These are phyloP conservation scores for Carassius gibelio DNA, from an alignment of 2,113 vertebrate genomes.

Conservation along the genomic window DNA sequence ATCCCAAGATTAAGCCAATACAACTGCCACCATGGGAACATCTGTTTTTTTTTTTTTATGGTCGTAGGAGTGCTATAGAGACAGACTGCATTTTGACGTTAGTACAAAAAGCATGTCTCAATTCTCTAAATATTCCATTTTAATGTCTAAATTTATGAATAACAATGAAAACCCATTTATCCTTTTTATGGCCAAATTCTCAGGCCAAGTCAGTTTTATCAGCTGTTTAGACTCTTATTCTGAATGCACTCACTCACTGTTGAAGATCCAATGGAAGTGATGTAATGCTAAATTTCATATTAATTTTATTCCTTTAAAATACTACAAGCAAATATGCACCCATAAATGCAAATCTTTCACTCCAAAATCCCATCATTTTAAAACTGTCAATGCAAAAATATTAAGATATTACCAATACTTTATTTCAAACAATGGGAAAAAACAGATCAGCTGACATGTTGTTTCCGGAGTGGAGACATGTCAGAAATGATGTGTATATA, in stretches of 20 bases:
- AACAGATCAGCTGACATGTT: neutral
- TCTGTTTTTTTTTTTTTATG: conserved; percentile 1
- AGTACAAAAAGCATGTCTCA: neutral
- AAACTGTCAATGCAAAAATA: neutral
- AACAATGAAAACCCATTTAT: neutral
- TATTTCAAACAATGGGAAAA: neutral
- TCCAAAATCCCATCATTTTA: neutral
- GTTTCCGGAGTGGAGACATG: neutral
- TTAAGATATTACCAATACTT: neutral
- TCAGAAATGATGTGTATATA: neutral
- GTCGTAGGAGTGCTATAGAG: neutral
- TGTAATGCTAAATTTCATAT: neutral
- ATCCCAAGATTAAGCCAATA: conserved; percentile 29
- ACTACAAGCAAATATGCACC: neutral
- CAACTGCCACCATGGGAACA: conserved; percentile 29
- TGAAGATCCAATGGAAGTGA: neutral
- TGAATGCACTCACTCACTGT: neutral
- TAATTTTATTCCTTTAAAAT: neutral
- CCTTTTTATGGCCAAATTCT: neutral
- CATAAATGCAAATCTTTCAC: neutral
- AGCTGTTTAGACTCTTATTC: neutral
- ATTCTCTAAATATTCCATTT: neutral
- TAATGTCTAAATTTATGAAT: neutral
- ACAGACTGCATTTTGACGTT: neutral
- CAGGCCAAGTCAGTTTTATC: too few species aligned